phyloP scores from a whole-genome alignment of 1,140 invertebrate species.

The Megalopta genalis region DNA sequence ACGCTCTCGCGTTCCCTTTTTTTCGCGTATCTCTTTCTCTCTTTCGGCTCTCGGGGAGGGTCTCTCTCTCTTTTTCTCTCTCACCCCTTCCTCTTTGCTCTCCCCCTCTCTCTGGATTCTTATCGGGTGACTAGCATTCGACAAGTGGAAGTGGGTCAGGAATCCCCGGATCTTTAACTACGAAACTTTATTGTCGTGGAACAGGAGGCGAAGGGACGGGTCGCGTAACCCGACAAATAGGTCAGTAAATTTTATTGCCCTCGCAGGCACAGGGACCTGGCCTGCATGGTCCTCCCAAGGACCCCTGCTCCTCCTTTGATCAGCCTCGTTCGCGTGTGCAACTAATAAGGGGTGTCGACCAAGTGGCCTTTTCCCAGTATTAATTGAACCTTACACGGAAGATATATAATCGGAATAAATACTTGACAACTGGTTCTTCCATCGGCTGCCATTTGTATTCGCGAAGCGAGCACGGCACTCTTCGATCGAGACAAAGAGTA shows the following conservation, averaged over 20 bases:
- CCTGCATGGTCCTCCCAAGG: too few relatives aligned
- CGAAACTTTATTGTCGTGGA: slow-evolving; percentile 33
- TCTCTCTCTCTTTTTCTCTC: too few relatives aligned
- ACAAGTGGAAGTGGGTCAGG: slow-evolving; percentile 42
- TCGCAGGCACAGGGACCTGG: background rate
- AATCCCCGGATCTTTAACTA: slow-evolving; percentile 38
- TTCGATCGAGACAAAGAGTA: too few relatives aligned
- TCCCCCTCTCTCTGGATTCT: background rate
- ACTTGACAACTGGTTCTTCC: too few relatives aligned
- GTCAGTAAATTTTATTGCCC: slow-evolving; percentile 22
- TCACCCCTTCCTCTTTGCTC: too few relatives aligned
- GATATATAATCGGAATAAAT: too few relatives aligned
- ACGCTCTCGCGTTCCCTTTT: slow-evolving; percentile 8
- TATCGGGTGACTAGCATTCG: slow-evolving; percentile 17
- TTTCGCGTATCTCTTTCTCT: background rate
- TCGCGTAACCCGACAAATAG: slow-evolving; percentile 20
- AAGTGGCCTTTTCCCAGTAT: too few relatives aligned
- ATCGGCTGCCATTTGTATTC: too few relatives aligned
- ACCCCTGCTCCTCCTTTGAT: background rate
- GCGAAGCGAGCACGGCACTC: too few relatives aligned
- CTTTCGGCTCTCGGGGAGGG: background rate
- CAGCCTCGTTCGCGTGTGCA: background rate
- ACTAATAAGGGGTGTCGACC: too few relatives aligned
- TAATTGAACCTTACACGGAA: too few relatives aligned
- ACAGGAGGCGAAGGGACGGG: background rate